These are phyloP conservation scores for Globodera rostochiensis DNA, from an alignment of 1,140 invertebrate genomes.

Conservation along the genomic window DNA sequence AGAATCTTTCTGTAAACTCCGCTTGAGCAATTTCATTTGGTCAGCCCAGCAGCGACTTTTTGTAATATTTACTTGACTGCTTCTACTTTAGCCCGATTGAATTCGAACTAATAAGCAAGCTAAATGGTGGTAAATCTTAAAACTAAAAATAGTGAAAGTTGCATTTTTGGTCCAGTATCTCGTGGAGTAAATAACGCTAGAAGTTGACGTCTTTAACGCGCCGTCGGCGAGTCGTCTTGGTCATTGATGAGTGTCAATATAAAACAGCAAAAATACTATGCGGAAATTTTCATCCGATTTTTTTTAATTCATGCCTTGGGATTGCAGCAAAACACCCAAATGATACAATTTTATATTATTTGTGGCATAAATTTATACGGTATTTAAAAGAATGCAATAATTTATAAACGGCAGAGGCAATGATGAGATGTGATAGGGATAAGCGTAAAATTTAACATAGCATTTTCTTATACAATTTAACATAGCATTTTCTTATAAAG, in stretches of 20 bases:
- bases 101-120: not conserved
- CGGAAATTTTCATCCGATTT: constrained; percentile 1
- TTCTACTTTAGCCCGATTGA: too few species aligned
- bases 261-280: not conserved
- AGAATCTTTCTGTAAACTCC: constrained; percentile 36
- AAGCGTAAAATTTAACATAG: too few species aligned
- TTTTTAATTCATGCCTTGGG: not conserved
- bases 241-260: not conserved
- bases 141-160: not conserved
- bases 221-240: too few species aligned
- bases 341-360: too few species aligned
- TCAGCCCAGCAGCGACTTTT: too few species aligned
- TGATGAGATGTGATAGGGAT: not conserved
- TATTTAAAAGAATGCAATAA: too few species aligned
- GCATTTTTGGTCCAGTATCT: not conserved
- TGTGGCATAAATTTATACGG: too few species aligned
- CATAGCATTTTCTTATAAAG: not conserved
- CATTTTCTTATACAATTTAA: not conserved
- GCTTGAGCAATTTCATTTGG: constrained; percentile 40
- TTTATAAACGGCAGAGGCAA: too few species aligned
- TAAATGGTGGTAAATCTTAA: not conserved
- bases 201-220: too few species aligned
- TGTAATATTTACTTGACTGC: too few species aligned
- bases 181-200: too few species aligned
- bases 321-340: not conserved